These are phyloP conservation scores for Hemaris fuciformis DNA, from an alignment of 2,888 invertebrate species.

Conservation along the genomic window DNA sequence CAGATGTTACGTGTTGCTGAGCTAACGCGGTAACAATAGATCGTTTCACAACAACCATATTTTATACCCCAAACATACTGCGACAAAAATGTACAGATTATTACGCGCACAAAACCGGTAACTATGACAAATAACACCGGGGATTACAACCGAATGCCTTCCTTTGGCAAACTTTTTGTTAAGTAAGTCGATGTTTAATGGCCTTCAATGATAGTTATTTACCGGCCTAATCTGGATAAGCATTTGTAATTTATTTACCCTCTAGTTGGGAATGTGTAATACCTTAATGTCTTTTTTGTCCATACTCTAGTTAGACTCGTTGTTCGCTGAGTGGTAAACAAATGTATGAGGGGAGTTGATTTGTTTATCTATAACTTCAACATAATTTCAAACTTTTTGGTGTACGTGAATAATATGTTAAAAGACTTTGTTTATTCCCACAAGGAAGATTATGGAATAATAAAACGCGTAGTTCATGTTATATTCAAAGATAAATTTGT, in stretches of 20 bases:
- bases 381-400: not conserved
- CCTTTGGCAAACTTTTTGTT: conserved; percentile 43
- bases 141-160: conserved; percentile 56
- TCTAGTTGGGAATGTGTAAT: not conserved
- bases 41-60: conserved; percentile 64
- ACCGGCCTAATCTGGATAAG: conserved; percentile 34
- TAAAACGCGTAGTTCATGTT: not conserved
- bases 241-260: conserved; percentile 43
- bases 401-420: not conserved
- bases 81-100: conserved; percentile 53
- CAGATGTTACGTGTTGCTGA: conserved; percentile 46
- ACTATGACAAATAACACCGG: conserved; percentile 58
- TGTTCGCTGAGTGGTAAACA: not conserved
- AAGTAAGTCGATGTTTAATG: conserved; percentile 44
- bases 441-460: not conserved
- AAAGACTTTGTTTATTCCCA: not conserved
- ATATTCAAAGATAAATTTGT: no score
- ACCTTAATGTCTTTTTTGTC: conserved; percentile 5
- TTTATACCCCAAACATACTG: conserved; percentile 52
- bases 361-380: not conserved
- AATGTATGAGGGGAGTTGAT: not conserved
- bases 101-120: conserved; percentile 48
- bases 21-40: conserved; percentile 56
- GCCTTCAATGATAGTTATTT: conserved; percentile 43
- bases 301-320: not conserved